These are phyloP conservation scores for Anguilla marmorata DNA, from an alignment of 2,797 vertebrate genomes.

Conservation along the genomic window DNA sequence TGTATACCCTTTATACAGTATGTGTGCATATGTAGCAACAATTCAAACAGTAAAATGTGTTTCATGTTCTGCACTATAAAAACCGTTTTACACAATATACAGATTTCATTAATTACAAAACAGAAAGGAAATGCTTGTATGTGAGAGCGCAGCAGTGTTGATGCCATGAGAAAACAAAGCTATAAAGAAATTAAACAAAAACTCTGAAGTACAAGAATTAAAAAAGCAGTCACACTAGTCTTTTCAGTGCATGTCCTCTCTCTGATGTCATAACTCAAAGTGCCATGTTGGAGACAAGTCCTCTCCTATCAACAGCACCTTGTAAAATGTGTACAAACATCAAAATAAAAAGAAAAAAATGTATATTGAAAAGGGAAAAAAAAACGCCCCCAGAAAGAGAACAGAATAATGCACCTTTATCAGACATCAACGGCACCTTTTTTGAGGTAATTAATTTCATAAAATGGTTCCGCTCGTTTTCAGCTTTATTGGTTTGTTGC, in stretches of 20 bases:
- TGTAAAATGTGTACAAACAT: slow-evolving; percentile 30
- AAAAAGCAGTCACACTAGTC: slow-evolving; percentile 79
- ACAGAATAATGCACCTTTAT: slow-evolving; percentile 68
- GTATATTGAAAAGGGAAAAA: not conserved
- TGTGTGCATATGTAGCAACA: slow-evolving; percentile 50
- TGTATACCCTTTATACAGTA: slow-evolving; percentile 73
- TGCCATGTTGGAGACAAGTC: slow-evolving; percentile 80
- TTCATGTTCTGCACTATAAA: slow-evolving; percentile 76
- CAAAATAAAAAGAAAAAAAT: not conserved
- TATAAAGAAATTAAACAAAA: slow-evolving; percentile 48
- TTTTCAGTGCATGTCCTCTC: slow-evolving; percentile 85
- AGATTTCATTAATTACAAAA: slow-evolving; percentile 97
- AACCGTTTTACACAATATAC: slow-evolving; percentile 96
- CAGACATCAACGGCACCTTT: slow-evolving; percentile 74
- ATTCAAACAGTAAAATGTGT: slow-evolving; percentile 70
- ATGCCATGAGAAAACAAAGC: slow-evolving; percentile 72
- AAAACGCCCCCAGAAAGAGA: not conserved
- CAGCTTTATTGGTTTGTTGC: slow-evolving; percentile 45
- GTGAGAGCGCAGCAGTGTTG: slow-evolving; percentile 82
- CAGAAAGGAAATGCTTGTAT: slow-evolving; percentile 73
- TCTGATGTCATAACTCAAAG: slow-evolving; percentile 78
- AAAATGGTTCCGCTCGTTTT: slow-evolving; percentile 45
- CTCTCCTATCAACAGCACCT: slow-evolving; percentile 51
- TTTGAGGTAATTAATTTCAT: slow-evolving; percentile 73
- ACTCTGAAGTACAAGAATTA: slow-evolving; percentile 49